Evolutionary conservation across 2,888 invertebrate species (phyloP).

Genomic region (Parnassius mnemosyne): DNA sequence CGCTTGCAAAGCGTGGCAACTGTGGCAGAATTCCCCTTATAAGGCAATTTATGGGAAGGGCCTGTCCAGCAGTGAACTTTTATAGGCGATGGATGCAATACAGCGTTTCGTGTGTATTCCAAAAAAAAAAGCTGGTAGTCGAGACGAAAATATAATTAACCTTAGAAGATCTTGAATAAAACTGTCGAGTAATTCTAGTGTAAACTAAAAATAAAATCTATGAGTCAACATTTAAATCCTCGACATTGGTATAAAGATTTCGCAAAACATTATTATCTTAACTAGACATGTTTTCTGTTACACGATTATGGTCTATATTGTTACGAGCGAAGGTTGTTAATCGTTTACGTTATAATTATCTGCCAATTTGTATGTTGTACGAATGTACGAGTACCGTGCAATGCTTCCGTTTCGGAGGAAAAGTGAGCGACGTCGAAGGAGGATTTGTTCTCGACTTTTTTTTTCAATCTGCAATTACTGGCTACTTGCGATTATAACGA

Average conservation of each 20-base stretch:
- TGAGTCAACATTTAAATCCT: slow-evolving; percentile 1
- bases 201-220: no score
- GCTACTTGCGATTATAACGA: no score
- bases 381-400: neutral
- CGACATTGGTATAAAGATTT: slow-evolving; percentile 18
- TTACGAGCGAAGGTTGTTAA: neutral
- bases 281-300: neutral
- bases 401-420: slow-evolving; percentile 17
- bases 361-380: slow-evolving; percentile 1
- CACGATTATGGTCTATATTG: neutral
- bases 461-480: neutral
- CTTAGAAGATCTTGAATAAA: no score
- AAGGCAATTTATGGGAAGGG: no score
- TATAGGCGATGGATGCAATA: no score
- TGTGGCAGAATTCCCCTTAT: no score
- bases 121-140: no score
- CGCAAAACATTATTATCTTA: neutral
- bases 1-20: no score
- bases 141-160: no score
- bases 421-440: slow-evolving; percentile 10
- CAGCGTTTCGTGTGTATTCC: no score
- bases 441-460: slow-evolving; percentile 5
- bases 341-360: neutral
- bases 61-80: no score
- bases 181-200: no score